phyloP scores from a whole-genome alignment of 1,140 invertebrate genomes.

The Chironomus striatipennis region DNA sequence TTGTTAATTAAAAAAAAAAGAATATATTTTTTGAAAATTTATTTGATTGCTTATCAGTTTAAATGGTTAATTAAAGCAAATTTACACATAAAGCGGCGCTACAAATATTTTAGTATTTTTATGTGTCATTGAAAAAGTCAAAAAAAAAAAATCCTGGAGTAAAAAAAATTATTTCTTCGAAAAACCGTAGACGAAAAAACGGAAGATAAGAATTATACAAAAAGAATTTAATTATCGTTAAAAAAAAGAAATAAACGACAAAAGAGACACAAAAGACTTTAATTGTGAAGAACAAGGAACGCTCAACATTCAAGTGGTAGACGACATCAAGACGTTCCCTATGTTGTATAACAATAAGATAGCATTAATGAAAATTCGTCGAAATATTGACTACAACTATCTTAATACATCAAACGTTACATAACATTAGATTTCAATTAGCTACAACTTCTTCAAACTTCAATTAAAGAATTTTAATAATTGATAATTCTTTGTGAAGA shows the following conservation, averaged over 20 bases:
- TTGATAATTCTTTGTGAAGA: no score
- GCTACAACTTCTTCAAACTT: background rate
- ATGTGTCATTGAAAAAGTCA: no score
- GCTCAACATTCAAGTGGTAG: background rate
- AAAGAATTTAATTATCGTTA: no score
- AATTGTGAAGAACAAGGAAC: background rate
- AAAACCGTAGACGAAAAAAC: no score
- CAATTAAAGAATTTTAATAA: background rate
- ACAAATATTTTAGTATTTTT: no score
- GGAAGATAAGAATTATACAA: background rate
- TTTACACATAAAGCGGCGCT: background rate
- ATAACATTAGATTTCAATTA: constrained; percentile 1
- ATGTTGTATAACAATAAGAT: constrained; percentile 18
- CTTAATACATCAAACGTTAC: constrained; percentile 4
- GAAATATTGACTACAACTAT: constrained; percentile 2
- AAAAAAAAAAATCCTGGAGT: no score
- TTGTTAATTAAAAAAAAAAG: background rate
- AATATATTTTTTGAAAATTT: background rate
- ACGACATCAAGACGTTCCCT: background rate
- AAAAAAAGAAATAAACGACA: no score
- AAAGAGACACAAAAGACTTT: background rate
- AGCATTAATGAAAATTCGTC: constrained; percentile 1
- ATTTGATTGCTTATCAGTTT: background rate
- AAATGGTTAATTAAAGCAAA: constrained; percentile 10
- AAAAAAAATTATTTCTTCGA: no score